Evolutionary conservation across 2,888 invertebrate genomes (phyloP).

Genomic region (Andricus quercusramuli): DNA sequence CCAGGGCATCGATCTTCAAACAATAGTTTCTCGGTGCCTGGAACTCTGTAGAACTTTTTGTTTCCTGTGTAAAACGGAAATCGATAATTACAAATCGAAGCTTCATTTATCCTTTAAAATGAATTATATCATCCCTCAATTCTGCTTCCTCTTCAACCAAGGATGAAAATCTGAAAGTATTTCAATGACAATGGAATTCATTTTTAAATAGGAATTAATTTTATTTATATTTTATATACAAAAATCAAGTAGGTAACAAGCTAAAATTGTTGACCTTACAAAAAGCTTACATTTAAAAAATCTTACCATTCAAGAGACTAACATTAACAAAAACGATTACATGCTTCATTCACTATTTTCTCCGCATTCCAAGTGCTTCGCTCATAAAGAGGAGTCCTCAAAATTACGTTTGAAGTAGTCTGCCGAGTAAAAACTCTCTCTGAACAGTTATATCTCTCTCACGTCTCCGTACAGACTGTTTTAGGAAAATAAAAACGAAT

Average conservation of each 20-base stretch:
- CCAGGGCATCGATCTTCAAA: neutral
- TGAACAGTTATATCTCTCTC: neutral
- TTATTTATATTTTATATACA: neutral
- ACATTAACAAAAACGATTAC: neutral
- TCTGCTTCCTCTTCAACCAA: too few relatives aligned
- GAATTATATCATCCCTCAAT: too few relatives aligned
- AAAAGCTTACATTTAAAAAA: neutral
- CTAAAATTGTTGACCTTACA: neutral
- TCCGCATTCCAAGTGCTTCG: too few relatives aligned
- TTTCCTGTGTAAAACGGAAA: neutral
- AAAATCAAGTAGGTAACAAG: neutral
- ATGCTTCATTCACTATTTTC: neutral
- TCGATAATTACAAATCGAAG: neutral
- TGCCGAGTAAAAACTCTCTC: neutral
- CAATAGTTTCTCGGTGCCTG: neutral
- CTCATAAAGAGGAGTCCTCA: neutral
- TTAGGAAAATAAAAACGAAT: neutral
- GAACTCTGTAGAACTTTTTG: neutral
- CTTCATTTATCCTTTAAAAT: neutral
- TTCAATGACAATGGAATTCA: neutral
- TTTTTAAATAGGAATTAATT: slow-evolving; percentile 6
- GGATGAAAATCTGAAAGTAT: too few relatives aligned
- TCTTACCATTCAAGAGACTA: neutral
- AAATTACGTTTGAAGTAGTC: neutral
- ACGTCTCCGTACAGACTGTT: neutral